Base-by-base conservation (phyloP, 2,797 vertebrate genomes). In the Gambusia yucatana region DNA sequence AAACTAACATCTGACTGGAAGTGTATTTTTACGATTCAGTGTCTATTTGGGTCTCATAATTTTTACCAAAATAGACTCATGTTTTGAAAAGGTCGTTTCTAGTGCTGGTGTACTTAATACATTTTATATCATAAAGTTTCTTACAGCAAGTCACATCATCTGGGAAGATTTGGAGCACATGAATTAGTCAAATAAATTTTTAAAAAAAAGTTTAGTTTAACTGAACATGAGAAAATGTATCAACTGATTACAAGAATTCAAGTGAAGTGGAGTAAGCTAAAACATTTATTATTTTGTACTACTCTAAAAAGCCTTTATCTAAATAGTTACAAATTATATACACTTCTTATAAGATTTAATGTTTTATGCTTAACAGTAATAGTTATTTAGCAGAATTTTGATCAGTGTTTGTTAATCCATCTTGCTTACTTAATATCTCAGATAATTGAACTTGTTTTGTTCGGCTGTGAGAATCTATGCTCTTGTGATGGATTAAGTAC, bases 401-500 rank as follows among this genome's bases (percentile, higher is more conserved):
- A 67, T 41, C 36, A 67, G 22, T 13, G 36, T 25, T 13, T 10
- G 4, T 44, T 69, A n/a, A 70, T 70, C 63, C 36, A 25, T 20
- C 4, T 44, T 67, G 1, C 28, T 73, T 77, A 11, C 82, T 75
- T 59, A 76, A 25, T 71, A 2, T 75, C 6, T 78, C 14, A 67
- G 78, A 82, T 11, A 67, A 11, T 30, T 78, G 20, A 13, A 25
- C 52, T 30, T 48, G 63, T 30, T 70, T 67, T 16, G 48, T 30
- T 61, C 72, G 52, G 36, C 28, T 20, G 20, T 61, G 22, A 67
- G 77, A 87, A 80, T 90, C 57, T 78, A 84, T 86, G 87, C 50
- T n/a, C 48, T 80, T 82, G 77, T 80, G 82, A 87, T 87, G 78
- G 77, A 91, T 91, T 88, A 91, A 89, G 81, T 88, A 86, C 85